Conservation (phyloP, 2,888 invertebrate genomes). For the Allygus modestus region DNA sequence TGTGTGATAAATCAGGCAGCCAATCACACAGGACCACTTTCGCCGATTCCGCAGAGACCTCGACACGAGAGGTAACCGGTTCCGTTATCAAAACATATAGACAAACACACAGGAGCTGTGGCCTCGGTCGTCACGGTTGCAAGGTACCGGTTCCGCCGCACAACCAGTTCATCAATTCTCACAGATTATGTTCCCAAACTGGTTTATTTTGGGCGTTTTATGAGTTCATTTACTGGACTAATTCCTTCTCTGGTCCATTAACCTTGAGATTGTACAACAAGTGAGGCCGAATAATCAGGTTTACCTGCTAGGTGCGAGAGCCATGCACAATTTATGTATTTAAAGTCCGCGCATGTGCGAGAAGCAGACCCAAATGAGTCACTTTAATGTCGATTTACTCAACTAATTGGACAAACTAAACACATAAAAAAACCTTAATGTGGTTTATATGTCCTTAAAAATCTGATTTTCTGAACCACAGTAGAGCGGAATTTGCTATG, state of each 20-base stretch:
- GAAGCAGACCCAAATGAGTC: not conserved
- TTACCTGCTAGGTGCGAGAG: not conserved
- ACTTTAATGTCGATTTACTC: not conserved
- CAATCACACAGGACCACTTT: not conserved
- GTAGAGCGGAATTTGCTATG: no score
- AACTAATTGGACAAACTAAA: not conserved
- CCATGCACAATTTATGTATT: not conserved
- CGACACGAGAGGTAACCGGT: not conserved
- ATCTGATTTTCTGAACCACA: no score
- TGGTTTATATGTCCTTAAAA: no score
- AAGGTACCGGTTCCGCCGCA: not conserved
- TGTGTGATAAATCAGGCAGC: slow-evolving; percentile 1
- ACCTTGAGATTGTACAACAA: not conserved
- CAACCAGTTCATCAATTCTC: not conserved
- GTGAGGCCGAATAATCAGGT: not conserved
- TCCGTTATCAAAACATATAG: not conserved
- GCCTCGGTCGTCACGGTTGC: not conserved
- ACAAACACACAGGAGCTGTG: not conserved
- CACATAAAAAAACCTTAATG: not conserved
- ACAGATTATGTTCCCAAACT: not conserved
- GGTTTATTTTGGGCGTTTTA: slow-evolving; percentile 22
- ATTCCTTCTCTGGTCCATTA: not conserved
- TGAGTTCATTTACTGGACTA: not conserved
- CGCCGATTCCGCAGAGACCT: slow-evolving; percentile 1
- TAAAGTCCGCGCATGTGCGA: no score